A percentile compares a stretch with the other conserved stretches of the same genome.
phyloP scores from a whole-genome alignment of 2,113 vertebrate genomes.

The Boleophthalmus pectinirostris region DNA sequence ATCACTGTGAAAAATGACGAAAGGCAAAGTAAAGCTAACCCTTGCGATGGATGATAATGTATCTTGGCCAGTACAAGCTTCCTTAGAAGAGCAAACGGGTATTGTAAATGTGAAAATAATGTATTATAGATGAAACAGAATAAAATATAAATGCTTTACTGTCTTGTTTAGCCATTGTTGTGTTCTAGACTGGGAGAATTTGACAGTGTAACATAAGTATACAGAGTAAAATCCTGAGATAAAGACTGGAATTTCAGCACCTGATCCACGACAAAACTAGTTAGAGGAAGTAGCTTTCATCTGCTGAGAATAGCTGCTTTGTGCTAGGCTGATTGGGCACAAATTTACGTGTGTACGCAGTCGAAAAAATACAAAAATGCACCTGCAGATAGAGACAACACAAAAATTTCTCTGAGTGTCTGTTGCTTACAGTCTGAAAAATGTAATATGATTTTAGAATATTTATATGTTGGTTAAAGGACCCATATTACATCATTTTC shows the following conservation, averaged over 20 bases:
- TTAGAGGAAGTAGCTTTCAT: conserved; percentile 49
- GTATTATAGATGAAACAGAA: background rate
- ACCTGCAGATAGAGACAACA: background rate
- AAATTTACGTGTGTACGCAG: conserved; percentile 26
- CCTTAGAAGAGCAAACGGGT: conserved; percentile 1
- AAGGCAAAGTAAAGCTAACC: conserved; percentile 46
- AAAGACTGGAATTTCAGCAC: conserved; percentile 52
- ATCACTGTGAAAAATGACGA: conserved; percentile 56
- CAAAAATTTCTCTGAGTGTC: background rate
- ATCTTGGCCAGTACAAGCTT: conserved; percentile 28
- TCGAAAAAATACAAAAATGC: background rate
- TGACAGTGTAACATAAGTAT: conserved; percentile 25
- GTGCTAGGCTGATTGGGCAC: conserved; percentile 42
- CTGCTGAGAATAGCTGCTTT: conserved; percentile 41
- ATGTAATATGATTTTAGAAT: background rate
- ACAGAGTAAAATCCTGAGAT: conserved; percentile 30
- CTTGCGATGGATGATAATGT: conserved; percentile 46
- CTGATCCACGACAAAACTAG: conserved; percentile 48
- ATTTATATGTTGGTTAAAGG: background rate
- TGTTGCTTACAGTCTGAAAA: background rate
- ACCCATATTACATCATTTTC: too few species aligned
- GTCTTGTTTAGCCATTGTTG: conserved; percentile 15
- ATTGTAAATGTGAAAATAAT: background rate
- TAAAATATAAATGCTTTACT: background rate
- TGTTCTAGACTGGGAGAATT: conserved; percentile 13